Evolutionary conservation across 2,888 invertebrate species (phyloP), one percentile per base, ranked within the genome.

Genomic region (Slavum lentiscoides): DNA sequence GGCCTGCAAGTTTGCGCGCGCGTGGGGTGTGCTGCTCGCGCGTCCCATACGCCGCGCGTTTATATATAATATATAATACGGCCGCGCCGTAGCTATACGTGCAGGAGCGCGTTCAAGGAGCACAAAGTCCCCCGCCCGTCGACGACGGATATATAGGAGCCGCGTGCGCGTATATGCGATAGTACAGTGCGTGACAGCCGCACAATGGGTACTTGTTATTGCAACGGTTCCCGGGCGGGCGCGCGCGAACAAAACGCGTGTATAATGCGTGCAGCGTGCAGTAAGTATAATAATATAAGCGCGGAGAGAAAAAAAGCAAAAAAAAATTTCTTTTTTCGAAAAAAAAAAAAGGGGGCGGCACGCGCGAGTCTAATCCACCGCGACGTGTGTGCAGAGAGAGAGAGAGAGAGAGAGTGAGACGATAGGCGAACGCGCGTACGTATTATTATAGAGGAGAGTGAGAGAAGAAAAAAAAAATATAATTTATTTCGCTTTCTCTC

Each of bases 161-260:
- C 49, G 53, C 19, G n/a, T n/a, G n/a, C 21, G 43, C 21, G 21
- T 8, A 68, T 21, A 49, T n/a, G 8, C 58, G 49, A 49, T 49
- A 49, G 11, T 49, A 49, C 15, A 13, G 75, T 39, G 70, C 64
- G 70, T 70, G 80, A 77, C 77, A 72, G 80, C 80, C 77, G 43
- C 70, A 80, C 80, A 80, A 80, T 80, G 64, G 80, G 80, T 80
- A 80, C 80, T 80, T 80, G 80, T 80, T 80, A 80, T 80, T 80
- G 80, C 80, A 80, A 80, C 80, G 70, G 80, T 80, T 80, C 80
- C 70, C 76, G 1, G 30, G 76, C 59, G 74, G 37, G 37, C 1
- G 64, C 76, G 76, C 23, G 23, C 43, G 68, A 68, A 76, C 74
- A 75, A 75, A 75, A 75, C 76, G 68, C 68, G 68, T 61, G 61